A percentile compares a stretch with the other conserved stretches of the same genome.
Conservation (phyloP, 2,888 invertebrate species). For the Eupithecia vulgata region DNA sequence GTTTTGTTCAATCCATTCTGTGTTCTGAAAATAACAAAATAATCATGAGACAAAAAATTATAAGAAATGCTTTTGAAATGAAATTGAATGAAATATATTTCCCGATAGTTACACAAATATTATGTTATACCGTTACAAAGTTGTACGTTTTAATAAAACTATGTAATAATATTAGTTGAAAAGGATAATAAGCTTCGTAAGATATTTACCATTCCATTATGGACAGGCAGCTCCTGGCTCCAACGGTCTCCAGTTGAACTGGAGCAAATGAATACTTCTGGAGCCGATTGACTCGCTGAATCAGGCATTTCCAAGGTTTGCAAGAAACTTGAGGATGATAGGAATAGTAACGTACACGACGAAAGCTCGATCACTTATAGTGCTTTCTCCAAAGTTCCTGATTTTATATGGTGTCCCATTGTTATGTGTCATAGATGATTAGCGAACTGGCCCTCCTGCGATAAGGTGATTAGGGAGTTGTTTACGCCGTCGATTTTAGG, state of each 20-base stretch:
- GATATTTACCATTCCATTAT: conserved; percentile 53
- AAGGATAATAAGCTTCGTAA: background rate
- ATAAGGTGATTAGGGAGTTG: conserved; percentile 49
- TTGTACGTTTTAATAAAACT: background rate
- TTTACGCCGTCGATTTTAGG: conserved; percentile 37
- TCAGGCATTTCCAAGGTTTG: conserved; percentile 37
- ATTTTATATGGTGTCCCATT: conserved; percentile 60
- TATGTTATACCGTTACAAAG: background rate
- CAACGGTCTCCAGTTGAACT: conserved; percentile 50
- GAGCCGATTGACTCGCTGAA: conserved; percentile 38
- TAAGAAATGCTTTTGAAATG: background rate
- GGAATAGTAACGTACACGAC: conserved; percentile 46
- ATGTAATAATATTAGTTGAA: background rate
- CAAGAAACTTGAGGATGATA: background rate
- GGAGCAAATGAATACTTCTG: conserved; percentile 35
- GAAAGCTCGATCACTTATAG: conserved; percentile 57
- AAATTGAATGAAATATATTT: no score
- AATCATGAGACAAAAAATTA: background rate
- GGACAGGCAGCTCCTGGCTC: conserved; percentile 45
- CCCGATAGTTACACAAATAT: background rate
- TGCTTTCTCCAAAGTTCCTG: conserved; percentile 46
- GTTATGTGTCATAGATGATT: conserved; percentile 49
- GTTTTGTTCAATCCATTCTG: conserved; percentile 48
- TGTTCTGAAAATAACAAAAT: conserved; percentile 43
- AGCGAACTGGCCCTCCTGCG: conserved; percentile 49